phyloP scores from a whole-genome alignment of 35 echinoderm and acorn worm species.

The Apostichopus parvimensis region DNA sequence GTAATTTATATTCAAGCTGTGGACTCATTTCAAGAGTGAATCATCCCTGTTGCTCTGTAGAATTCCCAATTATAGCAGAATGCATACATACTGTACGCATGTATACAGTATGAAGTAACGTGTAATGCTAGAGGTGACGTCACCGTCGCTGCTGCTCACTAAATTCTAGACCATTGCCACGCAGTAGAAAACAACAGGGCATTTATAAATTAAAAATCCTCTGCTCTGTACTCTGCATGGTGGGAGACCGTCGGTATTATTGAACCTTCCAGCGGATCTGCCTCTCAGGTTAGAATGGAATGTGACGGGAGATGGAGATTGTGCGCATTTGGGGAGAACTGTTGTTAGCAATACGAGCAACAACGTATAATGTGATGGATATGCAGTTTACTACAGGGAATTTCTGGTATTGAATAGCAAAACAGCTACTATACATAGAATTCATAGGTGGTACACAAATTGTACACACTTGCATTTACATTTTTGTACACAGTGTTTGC shows the following conservation, averaged over 20 bases:
- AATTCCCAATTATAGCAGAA: not conserved
- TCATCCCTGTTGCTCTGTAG: not conserved
- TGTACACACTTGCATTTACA: too few relatives aligned
- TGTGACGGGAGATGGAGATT: not conserved
- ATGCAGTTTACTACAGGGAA: too few relatives aligned
- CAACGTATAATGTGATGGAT: too few relatives aligned
- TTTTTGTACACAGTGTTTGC: too few relatives aligned
- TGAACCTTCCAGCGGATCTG: not conserved
- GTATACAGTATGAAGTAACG: not conserved
- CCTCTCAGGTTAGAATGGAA: not conserved
- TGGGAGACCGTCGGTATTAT: not conserved
- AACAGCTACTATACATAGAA: too few relatives aligned
- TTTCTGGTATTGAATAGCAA: too few relatives aligned
- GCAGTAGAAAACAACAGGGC: not conserved
- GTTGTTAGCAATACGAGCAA: not conserved
- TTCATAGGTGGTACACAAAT: too few relatives aligned
- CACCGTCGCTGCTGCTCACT: not conserved
- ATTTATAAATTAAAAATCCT: conserved; percentile 24
- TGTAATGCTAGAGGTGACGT: not conserved
- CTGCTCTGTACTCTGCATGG: not conserved
- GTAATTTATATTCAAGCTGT: not conserved
- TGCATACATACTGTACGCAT: not conserved
- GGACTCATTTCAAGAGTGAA: not conserved
- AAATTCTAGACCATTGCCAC: not conserved
- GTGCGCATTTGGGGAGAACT: not conserved